These are phyloP conservation scores for Hyperoplus immaculatus DNA, from an alignment of 2,797 vertebrate genomes.

Conservation along the genomic window DNA sequence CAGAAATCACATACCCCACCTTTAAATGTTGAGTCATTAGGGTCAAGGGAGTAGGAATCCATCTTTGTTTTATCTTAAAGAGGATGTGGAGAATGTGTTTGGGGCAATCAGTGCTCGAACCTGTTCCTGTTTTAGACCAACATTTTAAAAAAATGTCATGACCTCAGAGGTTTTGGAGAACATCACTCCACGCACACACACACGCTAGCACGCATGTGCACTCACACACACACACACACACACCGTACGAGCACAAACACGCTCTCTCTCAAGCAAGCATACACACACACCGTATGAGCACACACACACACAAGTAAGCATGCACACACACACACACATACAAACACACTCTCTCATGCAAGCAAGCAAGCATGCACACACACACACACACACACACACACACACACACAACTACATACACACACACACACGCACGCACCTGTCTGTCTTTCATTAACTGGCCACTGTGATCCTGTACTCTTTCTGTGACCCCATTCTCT, in stretches of 20 bases:
- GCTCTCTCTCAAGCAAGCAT: too few species aligned
- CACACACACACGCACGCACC: conserved; percentile 17
- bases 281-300: too few species aligned
- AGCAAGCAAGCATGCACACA: too few species aligned
- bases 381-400: too few species aligned
- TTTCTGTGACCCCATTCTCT: not conserved
- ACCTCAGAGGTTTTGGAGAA: conserved; percentile 46
- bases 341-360: too few species aligned
- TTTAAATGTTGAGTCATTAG: conserved; percentile 17
- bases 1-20: too few species aligned
- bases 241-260: not conserved
- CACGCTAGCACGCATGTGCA: not conserved
- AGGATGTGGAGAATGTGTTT: conserved; percentile 20
- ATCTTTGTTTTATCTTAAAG: not conserved
- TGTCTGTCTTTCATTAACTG: conserved; percentile 49
- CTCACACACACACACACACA: conserved; percentile 12
- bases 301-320: too few species aligned
- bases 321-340: too few species aligned
- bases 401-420: too few species aligned
- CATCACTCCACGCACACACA: conserved; percentile 20
- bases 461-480: conserved; percentile 8
- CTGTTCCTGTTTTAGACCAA: conserved; percentile 34
- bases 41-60: conserved; percentile 4
- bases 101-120: not conserved
- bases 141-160: conserved; percentile 18